Evolutionary conservation across 2,888 invertebrate genomes (phyloP).

Genomic region (Mystacides longicornis): DNA sequence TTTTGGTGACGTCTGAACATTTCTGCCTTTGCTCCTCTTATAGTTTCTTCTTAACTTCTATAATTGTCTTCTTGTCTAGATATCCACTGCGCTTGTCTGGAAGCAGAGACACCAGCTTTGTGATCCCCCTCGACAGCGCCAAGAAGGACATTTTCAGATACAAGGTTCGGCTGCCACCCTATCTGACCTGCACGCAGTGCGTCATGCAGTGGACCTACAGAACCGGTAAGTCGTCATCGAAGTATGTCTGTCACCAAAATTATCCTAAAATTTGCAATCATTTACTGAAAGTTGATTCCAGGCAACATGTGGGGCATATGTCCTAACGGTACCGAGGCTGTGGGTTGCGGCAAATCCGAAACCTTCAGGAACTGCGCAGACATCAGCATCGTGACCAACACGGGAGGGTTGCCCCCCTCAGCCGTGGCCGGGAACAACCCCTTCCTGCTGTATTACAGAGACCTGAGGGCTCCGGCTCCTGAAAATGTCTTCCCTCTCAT

Average conservation of each 20-base stretch:
- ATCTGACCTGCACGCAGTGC: slow-evolving; percentile 80
- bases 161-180: slow-evolving; percentile 70
- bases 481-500: slow-evolving; percentile 66
- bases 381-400: slow-evolving; percentile 71
- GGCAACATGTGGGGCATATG: slow-evolving; percentile 90
- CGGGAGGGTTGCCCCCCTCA: slow-evolving; percentile 63
- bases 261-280: neutral
- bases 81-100: slow-evolving; percentile 69
- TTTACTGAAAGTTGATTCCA: slow-evolving; percentile 29
- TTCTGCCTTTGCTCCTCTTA: too few species aligned
- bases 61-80: slow-evolving; percentile 41
- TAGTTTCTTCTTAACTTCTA: too few species aligned
- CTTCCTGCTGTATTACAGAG: slow-evolving; percentile 69
- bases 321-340: slow-evolving; percentile 75
- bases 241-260: neutral
- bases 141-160: slow-evolving; percentile 62
- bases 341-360: slow-evolving; percentile 86
- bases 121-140: slow-evolving; percentile 64
- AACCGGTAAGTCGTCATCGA: slow-evolving; percentile 50
- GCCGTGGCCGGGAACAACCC: slow-evolving; percentile 56
- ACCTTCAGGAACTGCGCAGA: slow-evolving; percentile 90
- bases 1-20: too few species aligned
- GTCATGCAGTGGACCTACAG: slow-evolving; percentile 91
- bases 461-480: slow-evolving; percentile 52
- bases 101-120: slow-evolving; percentile 60